These are phyloP conservation scores for Hiodon tergisus DNA, from an alignment of 2,113 vertebrate genomes.

Conservation along the genomic window DNA sequence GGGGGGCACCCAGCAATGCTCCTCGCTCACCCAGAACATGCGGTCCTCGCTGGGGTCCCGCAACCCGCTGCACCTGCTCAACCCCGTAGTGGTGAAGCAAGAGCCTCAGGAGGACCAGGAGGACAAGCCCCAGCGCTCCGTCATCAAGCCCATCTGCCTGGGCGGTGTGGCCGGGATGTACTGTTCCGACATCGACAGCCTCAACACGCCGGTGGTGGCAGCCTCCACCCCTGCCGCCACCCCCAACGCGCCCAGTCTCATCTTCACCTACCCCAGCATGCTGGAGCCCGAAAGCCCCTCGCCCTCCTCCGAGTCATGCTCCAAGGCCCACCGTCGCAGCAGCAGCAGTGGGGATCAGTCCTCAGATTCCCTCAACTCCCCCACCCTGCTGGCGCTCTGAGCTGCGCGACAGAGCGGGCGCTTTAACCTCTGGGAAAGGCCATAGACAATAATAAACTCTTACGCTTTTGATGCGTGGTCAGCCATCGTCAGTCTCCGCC, in stretches of 20 bases:
- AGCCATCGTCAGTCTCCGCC: neutral
- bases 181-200: slow-evolving; percentile 88
- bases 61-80: slow-evolving; percentile 36
- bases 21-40: slow-evolving; percentile 68
- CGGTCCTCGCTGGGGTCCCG: slow-evolving; percentile 49
- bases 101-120: slow-evolving; percentile 79
- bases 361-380: slow-evolving; percentile 98
- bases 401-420: neutral
- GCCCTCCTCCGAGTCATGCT: slow-evolving; percentile 93
- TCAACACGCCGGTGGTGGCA: slow-evolving; percentile 95
- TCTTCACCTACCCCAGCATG: slow-evolving; percentile 96
- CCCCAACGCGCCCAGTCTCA: slow-evolving; percentile 83
- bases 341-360: slow-evolving; percentile 99
- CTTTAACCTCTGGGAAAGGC: too few species aligned
- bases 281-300: slow-evolving; percentile 92
- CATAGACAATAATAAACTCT: neutral
- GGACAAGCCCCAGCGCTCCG: slow-evolving; percentile 80
- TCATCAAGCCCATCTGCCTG: slow-evolving; percentile 96
- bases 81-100: slow-evolving; percentile 83
- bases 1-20: slow-evolving; percentile 55
- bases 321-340: slow-evolving; percentile 97
- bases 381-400: slow-evolving; percentile 95
- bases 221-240: slow-evolving; percentile 90
- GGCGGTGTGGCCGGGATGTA: slow-evolving; percentile 63
- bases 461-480: neutral